Evolutionary conservation across 2,113 vertebrate genomes (phyloP).

Genomic region (Leptobrachium ailaonicum): DNA sequence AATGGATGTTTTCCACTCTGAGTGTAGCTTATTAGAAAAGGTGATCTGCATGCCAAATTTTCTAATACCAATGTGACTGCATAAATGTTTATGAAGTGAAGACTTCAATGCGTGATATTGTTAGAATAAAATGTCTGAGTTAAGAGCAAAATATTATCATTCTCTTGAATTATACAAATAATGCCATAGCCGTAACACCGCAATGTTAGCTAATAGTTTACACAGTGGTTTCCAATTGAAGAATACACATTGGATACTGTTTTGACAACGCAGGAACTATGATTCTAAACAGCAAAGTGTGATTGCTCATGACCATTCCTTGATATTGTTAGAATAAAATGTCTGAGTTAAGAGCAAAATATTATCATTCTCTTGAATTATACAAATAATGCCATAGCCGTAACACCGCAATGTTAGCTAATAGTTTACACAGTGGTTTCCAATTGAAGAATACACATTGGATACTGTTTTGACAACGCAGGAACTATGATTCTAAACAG

Average conservation of each 20-base stretch:
- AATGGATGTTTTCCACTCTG: not conserved
- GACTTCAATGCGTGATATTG: slow-evolving; percentile 23
- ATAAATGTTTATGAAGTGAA: slow-evolving; percentile 27
- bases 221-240: not conserved
- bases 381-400: not conserved
- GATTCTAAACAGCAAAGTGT: not conserved
- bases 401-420: not conserved
- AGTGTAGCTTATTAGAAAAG: not conserved
- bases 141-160: slow-evolving; percentile 22
- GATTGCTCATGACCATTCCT: slow-evolving; percentile 4
- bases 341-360: slow-evolving; percentile 16
- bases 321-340: slow-evolving; percentile 23
- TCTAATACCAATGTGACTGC: not conserved
- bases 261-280: slow-evolving; percentile 20
- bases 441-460: not conserved
- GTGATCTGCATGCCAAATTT: slow-evolving; percentile 12
- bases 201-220: slow-evolving; percentile 12
- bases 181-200: not conserved
- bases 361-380: slow-evolving; percentile 6
- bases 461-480: slow-evolving; percentile 21
- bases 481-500: slow-evolving; percentile 1
- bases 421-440: slow-evolving; percentile 7
- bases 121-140: slow-evolving; percentile 14
- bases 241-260: not conserved
- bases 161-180: slow-evolving; percentile 2